Evolutionary conservation across 2,797 vertebrate genomes (phyloP), one percentile per base, ranked within the genome.

Genomic region (Cyclopterus lumpus): DNA sequence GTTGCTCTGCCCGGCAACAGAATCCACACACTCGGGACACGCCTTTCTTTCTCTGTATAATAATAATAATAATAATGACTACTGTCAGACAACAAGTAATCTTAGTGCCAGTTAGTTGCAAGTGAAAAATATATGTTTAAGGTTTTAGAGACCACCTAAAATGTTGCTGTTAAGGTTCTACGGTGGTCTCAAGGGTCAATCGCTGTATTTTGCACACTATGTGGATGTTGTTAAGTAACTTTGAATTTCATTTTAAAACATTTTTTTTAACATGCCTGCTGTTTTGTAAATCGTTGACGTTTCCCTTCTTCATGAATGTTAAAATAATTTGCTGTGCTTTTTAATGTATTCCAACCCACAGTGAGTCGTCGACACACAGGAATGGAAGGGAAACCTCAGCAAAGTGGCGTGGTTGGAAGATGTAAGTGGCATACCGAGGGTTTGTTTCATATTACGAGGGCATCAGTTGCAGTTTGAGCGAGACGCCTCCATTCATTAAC

Each of bases 391-490:
- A 24, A 44, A 58, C 12, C 3, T 65, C 71, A 16, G 36, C 42
- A 40, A 9, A 16, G 61, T 42, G 1, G 5, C 9, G 16, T n/a
- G 49, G 34, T n/a, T 60, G 30, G 36, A 18, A 11, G 53, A 38
- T 12, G 24, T 15, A 11, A 42, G 12, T 20, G 30, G 7, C 8
- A 5, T 54, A 9, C 36, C 10, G 14, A 51, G 7, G 16, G 8
- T 63, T 73, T 64, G 22, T 73, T 69, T 66, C 30, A 36, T 34
- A 46, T 73, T 10, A 24, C 65, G 38, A 26, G 46, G 57, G 30
- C 38, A 26, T 6, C 28, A 26, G 58, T 72, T 40, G 3, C 0
- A 22, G 70, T 82, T 81, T 76, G 76, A 89, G 71, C 53, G 58
- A 85, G 67, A 61, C 2, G 1, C 4, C 30, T 83, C 34, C 32